A percentile compares a stretch with the other conserved stretches of the same genome.
These are phyloP conservation scores for Megaustenia siamemsis DNA, from an alignment of 2,888 invertebrate genomes.

Conservation along the genomic window DNA sequence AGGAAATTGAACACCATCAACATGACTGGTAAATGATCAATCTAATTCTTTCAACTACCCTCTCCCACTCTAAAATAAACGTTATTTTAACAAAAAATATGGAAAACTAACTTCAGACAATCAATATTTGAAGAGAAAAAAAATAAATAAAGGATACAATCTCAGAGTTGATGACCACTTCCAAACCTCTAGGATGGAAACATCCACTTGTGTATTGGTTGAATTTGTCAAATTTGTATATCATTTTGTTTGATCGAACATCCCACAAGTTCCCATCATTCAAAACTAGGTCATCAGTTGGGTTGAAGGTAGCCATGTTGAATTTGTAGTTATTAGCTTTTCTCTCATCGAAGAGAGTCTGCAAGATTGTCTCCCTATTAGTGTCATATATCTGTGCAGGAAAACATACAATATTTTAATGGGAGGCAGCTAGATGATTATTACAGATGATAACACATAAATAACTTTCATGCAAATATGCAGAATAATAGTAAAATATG, in stretches of 20 bases:
- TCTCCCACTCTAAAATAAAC: too few species aligned
- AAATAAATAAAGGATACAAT: slow-evolving; percentile 83
- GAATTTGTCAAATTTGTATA: slow-evolving; percentile 98
- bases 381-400: slow-evolving; percentile 90
- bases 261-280: slow-evolving; percentile 98
- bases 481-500: too few species aligned
- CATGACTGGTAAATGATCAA: too few species aligned
- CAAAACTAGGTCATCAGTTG: slow-evolving; percentile 94
- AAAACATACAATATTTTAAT: too few species aligned
- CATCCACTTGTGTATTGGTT: slow-evolving; percentile 96
- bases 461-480: too few species aligned
- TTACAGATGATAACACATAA: too few species aligned
- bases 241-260: slow-evolving; percentile 89
- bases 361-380: slow-evolving; percentile 87
- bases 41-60: too few species aligned
- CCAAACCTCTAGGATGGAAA: slow-evolving; percentile 96
- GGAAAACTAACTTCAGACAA: too few species aligned
- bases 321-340: slow-evolving; percentile 95
- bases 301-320: slow-evolving; percentile 96
- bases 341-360: slow-evolving; percentile 87
- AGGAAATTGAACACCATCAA: too few species aligned
- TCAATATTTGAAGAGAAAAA: too few species aligned
- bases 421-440: too few species aligned
- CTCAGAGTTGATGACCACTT: slow-evolving; percentile 98
- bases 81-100: too few species aligned